A percentile compares a stretch with the other conserved stretches of the same genome.
Evolutionary conservation across 2,113 vertebrate genomes (phyloP).

Genomic region (Amazona vittata): DNA sequence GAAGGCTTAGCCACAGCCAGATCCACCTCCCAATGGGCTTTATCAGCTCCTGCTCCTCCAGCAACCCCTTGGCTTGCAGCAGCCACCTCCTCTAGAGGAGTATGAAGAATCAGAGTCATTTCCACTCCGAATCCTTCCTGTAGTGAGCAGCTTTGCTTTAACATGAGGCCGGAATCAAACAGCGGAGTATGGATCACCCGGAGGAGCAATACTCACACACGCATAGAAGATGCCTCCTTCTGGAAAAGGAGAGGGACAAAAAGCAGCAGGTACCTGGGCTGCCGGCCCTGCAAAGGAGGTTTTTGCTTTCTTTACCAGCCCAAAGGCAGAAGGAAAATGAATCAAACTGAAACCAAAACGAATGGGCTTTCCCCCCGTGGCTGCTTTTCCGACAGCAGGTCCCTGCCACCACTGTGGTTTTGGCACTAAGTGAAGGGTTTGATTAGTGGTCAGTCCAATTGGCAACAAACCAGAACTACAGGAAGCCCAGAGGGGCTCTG

Average conservation of each 20-base stretch:
- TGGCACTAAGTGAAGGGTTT: background rate
- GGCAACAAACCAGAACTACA: background rate
- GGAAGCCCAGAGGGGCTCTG: background rate
- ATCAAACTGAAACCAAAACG: background rate
- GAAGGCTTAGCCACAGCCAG: background rate
- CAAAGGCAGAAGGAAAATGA: background rate
- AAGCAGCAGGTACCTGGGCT: background rate
- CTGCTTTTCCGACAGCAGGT: fast-evolving
- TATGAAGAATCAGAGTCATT: background rate
- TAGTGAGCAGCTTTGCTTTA: fast-evolving
- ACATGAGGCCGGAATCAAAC: background rate
- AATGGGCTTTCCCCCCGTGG: fast-evolving
- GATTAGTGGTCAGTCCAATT: background rate
- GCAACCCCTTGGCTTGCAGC: background rate
- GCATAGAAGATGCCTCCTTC: background rate
- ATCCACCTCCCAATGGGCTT: background rate
- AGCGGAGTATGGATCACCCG: background rate
- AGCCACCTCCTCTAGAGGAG: background rate
- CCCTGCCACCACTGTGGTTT: background rate
- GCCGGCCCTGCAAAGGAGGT: background rate
- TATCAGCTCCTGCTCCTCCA: background rate
- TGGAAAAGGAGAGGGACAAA: background rate
- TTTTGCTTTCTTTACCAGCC: background rate
- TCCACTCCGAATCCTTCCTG: background rate
- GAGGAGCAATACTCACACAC: fast-evolving